These are phyloP conservation scores for Diuraphis noxia DNA, from an alignment of 1,140 invertebrate genomes.

Conservation along the genomic window DNA sequence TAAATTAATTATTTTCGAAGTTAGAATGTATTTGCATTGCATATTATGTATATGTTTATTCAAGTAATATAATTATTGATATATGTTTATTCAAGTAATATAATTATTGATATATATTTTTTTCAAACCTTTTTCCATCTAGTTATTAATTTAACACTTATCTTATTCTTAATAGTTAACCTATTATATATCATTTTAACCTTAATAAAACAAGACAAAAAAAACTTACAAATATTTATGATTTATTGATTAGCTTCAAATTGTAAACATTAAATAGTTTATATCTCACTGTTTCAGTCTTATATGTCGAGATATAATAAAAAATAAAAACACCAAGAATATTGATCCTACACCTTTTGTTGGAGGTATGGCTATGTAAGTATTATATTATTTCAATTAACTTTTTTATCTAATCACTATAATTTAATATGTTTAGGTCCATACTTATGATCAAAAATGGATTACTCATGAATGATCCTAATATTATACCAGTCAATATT, in stretches of 20 bases:
- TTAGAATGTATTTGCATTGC: not conserved
- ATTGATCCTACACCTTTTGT: constrained; percentile 71
- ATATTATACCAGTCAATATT: constrained; percentile 75
- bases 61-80: no score
- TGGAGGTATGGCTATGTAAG: constrained; percentile 76
- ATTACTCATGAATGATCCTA: constrained; percentile 69
- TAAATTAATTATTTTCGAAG: not conserved
- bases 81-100: not conserved
- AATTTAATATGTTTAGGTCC: constrained; percentile 62
- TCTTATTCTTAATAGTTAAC: not conserved
- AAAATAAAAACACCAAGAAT: constrained; percentile 67
- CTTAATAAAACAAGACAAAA: not conserved
- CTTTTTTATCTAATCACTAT: not conserved
- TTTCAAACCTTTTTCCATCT: not conserved
- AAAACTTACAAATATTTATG: not conserved
- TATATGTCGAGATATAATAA: constrained; percentile 72
- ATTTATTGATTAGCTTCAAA: not conserved
- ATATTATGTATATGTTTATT: not conserved
- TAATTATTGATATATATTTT: not conserved
- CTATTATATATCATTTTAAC: no score
- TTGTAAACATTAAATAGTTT: not conserved
- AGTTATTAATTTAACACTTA: not conserved
- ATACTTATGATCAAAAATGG: constrained; percentile 74
- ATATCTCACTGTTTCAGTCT: constrained; percentile 61
- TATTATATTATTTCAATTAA: constrained; percentile 56